Evolutionary conservation across 2,888 invertebrate species (phyloP).

Genomic region (Tachina grossa): DNA sequence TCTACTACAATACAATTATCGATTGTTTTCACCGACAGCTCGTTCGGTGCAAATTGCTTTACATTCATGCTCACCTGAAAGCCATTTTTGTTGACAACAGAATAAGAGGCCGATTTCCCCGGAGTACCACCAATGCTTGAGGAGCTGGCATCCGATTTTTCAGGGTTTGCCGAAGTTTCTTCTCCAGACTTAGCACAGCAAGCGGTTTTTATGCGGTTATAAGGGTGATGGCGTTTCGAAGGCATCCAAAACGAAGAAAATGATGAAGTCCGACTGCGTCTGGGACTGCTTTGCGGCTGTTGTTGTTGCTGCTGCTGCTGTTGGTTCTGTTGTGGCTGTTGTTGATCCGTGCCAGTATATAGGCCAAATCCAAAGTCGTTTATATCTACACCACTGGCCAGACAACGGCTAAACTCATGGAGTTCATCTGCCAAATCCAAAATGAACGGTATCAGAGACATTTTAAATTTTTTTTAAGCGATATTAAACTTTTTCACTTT

Average conservation of each 20-base stretch:
- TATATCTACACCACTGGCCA: constrained; percentile 76
- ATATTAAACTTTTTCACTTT: constrained; percentile 23
- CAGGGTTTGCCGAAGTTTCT: constrained; percentile 35
- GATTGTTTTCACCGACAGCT: constrained; percentile 88
- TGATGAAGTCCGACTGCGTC: constrained; percentile 70
- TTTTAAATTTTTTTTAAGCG: constrained; percentile 59
- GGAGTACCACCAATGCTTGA: constrained; percentile 60
- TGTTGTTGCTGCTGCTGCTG: constrained; percentile 72
- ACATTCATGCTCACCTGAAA: constrained; percentile 88
- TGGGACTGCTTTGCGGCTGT: constrained; percentile 74
- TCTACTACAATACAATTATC: constrained; percentile 87
- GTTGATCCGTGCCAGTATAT: constrained; percentile 77
- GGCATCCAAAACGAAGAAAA: constrained; percentile 72
- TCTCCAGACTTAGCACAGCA: constrained; percentile 69
- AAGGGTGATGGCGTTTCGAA: constrained; percentile 73
- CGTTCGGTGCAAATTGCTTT: constrained; percentile 88
- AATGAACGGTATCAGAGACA: constrained; percentile 77
- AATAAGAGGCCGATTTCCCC: constrained; percentile 71
- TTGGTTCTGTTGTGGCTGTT: constrained; percentile 68
- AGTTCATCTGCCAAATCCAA: constrained; percentile 77
- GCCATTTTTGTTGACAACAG: constrained; percentile 85
- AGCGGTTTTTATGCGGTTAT: constrained; percentile 71
- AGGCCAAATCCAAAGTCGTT: constrained; percentile 80
- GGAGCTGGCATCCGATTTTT: constrained; percentile 56
- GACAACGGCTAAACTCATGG: constrained; percentile 73